phyloP scores from a whole-genome alignment of 2,797 vertebrate species.

The Menidia menidia region DNA sequence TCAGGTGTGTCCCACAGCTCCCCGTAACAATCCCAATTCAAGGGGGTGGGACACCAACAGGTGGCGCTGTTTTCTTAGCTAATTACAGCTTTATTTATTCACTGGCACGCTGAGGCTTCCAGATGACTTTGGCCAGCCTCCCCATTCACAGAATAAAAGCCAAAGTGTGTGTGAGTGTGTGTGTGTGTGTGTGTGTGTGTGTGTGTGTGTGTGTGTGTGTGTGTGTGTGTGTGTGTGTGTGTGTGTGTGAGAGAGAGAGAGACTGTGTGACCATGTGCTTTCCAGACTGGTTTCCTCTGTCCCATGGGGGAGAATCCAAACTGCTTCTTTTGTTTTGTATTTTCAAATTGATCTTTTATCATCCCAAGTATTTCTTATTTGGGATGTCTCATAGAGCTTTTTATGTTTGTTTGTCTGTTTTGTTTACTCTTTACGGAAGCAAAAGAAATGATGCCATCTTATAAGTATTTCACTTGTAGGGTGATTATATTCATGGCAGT shows the following conservation, averaged over 20 bases:
- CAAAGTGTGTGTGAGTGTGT: slow-evolving; percentile 21
- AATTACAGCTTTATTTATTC: slow-evolving; percentile 79
- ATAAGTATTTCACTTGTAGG: not conserved
- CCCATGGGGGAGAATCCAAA: slow-evolving; percentile 24
- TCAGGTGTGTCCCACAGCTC: slow-evolving; percentile 71
- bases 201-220: slow-evolving; percentile 24
- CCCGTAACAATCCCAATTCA: slow-evolving; percentile 64
- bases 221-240: slow-evolving; percentile 24
- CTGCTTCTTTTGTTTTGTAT: slow-evolving; percentile 24
- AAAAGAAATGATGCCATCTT: slow-evolving; percentile 1
- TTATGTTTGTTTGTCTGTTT: not conserved
- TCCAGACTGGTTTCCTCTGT: slow-evolving; percentile 22
- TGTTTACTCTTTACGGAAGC: slow-evolving; percentile 3
- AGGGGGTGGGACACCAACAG: slow-evolving; percentile 76
- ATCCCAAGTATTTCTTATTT: not conserved
- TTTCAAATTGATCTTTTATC: not conserved
- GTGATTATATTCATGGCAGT: not conserved
- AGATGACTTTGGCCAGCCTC: slow-evolving; percentile 76
- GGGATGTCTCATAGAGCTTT: no score
- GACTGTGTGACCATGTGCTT: slow-evolving; percentile 15
- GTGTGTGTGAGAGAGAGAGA: slow-evolving; percentile 13
- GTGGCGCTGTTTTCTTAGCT: slow-evolving; percentile 83
- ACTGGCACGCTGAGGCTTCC: slow-evolving; percentile 75
- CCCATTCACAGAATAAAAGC: slow-evolving; percentile 59
- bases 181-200: no score